Evolutionary conservation across 2,113 vertebrate genomes (phyloP), one percentile per base, ranked within the genome.

Genomic region (Coregonus clupeaformis): DNA sequence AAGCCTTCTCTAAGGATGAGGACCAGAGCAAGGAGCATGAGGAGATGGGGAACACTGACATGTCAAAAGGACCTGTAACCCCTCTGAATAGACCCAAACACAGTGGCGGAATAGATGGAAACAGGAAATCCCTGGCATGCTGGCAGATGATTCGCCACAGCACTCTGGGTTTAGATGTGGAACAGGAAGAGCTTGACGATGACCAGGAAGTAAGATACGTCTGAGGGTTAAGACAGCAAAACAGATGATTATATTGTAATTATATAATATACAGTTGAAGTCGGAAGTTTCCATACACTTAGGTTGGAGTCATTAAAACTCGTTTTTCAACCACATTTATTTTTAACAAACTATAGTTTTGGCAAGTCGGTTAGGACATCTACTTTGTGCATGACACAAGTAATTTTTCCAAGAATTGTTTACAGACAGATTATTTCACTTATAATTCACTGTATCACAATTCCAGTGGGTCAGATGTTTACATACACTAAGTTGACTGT

Each of bases 71-170:
- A 3, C 57, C 59, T 5, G 74, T 55, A 65, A 69, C 79, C 14
- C 74, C 66, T 4, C 71, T 62, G 55, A 76, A 84, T 22, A 74
- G 81, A 66, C 29, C 70, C 20, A 82, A 80, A 63, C 71, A 20
- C 1, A 62, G 22, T 67, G 77, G 13, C 1, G 4, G 7, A 1
- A 30, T 18, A 0, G 63, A 11, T 18, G 1, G 85, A 24, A 89
- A 77, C 29, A 91, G 87, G 29, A 92, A 75, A 75, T 93, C 92
- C 52, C 81, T 91, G 75, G 79, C 82, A 2, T 91, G 92, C 27
- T 97, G 96, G 95, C 89, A 96, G 74, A 87, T 95, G 74, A 90
- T 97, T 71, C 93, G 94, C 3, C 75, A 91, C 20, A 93, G 92
- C 6, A 89, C 92, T 92, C 91, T 82, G 60, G 93, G 84, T 84